Evolutionary conservation across 35 echinoderm and acorn worm species (phyloP).

Genomic region (Hemicentrotus pulcherrimus): DNA sequence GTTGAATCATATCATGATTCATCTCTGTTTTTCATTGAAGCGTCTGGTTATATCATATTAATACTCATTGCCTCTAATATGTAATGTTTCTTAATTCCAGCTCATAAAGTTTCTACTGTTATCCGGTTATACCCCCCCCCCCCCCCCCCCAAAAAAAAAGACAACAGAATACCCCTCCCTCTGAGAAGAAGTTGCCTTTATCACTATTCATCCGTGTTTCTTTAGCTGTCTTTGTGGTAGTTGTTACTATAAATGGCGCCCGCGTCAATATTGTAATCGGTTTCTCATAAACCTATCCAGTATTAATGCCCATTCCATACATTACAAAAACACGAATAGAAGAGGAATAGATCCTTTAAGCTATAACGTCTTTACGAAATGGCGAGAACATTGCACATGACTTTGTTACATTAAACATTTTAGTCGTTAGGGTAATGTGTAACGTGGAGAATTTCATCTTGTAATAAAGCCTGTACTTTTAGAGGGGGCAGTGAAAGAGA

Average conservation of each 20-base stretch:
- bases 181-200: no score
- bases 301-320: not conserved
- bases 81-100: no score
- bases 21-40: no score
- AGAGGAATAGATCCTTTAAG: not conserved
- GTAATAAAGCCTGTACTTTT: not conserved
- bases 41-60: no score
- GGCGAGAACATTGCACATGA: not conserved
- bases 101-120: no score
- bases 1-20: no score
- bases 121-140: no score
- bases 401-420: not conserved
- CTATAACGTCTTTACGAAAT: not conserved
- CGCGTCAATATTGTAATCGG: not conserved
- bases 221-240: no score
- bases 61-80: no score
- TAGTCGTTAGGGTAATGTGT: not conserved
- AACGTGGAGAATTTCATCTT: not conserved
- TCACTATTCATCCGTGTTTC: no score
- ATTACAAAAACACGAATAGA: not conserved
- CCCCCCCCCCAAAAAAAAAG: no score
- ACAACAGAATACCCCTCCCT: no score
- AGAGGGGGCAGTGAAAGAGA: not conserved
- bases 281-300: not conserved
- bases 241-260: not conserved